Percentiles rank a stretch among this genome's conserved stretches.
Evolutionary conservation across 2,888 invertebrate species (phyloP).

Genomic region (Apodemia mormo): DNA sequence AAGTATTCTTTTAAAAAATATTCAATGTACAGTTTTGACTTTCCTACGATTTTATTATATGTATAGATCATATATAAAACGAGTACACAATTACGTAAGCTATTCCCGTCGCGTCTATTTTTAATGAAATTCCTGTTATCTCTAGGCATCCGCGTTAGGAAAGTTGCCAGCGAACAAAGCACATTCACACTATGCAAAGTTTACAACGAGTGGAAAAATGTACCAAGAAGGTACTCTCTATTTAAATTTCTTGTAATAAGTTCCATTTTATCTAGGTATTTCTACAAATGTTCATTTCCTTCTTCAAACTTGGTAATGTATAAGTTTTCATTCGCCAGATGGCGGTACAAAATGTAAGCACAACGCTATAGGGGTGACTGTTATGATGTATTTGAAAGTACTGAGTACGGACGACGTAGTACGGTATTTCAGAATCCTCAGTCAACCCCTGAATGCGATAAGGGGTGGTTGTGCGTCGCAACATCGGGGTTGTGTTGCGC

Average conservation of each 20-base stretch:
- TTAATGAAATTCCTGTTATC: slow-evolving; percentile 26
- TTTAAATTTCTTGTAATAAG: slow-evolving; percentile 25
- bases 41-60: too few species aligned
- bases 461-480: slow-evolving; percentile 1
- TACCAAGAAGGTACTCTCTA: neutral
- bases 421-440: neutral
- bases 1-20: too few species aligned
- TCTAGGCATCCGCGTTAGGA: slow-evolving; percentile 28
- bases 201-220: neutral
- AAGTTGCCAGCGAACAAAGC: slow-evolving; percentile 23
- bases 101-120: neutral
- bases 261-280: slow-evolving; percentile 1
- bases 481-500: neutral
- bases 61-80: too few species aligned
- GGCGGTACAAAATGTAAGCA: slow-evolving; percentile 37
- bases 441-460: slow-evolving; percentile 13
- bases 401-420: neutral
- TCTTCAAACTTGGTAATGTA: slow-evolving; percentile 40
- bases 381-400: slow-evolving; percentile 8
- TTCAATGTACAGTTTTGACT: too few species aligned
- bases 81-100: too few species aligned
- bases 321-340: slow-evolving; percentile 53
- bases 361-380: slow-evolving; percentile 3
- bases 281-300: neutral
- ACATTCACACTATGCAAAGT: slow-evolving; percentile 24